Base-by-base conservation (phyloP, 2,113 vertebrate species). In the Stigmatopora nigra region DNA sequence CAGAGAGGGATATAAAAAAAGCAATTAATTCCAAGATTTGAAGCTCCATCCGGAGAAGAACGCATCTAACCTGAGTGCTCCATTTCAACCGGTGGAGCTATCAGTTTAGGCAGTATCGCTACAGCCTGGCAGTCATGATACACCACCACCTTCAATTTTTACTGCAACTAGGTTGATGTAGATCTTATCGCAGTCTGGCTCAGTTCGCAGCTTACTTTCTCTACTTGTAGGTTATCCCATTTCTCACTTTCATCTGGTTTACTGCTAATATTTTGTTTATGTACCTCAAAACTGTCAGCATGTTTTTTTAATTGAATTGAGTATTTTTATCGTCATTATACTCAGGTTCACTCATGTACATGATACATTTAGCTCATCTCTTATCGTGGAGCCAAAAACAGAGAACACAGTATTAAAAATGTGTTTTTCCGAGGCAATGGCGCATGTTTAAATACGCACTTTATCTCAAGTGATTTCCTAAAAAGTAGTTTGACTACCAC, bases 131-230 rank as follows among this genome's bases (percentile, higher is more conserved):
- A 68, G 84, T 79, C 79, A 82, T 74, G 64, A 75, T 73, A 83
- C 80, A 79, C 84, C 80, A 79, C 84, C 78, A 14, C 60, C 72
- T 55, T 48, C 22, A 5, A 78, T 79, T 84, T 41, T 80, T 72
- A 64, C 79, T 49, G 77, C 69, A 65, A 75, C 70, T 85, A 74
- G 73, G 62, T 84, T 82, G 79, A 81, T 80, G 69, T 71, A 72
- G 78, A 78, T 82, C 78, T 67, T 79, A 70, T 83, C 79, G 78
- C 76, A 78, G 71, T 81, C 75, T 69, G 68, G 47, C 47, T 51
- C 72, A 41, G 56, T 84, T 78, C 79, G 77, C 77, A 70, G 71
- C 83, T 73, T 67, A 67, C 73, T 48, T 66, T 79, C 55, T 17
- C n/a, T 45, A 67, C 75, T 65, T 57, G 2, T 17, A 4, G 41